Evolutionary conservation across 2,797 vertebrate genomes (phyloP).

Genomic region (Yasuhikotakia modesta): DNA sequence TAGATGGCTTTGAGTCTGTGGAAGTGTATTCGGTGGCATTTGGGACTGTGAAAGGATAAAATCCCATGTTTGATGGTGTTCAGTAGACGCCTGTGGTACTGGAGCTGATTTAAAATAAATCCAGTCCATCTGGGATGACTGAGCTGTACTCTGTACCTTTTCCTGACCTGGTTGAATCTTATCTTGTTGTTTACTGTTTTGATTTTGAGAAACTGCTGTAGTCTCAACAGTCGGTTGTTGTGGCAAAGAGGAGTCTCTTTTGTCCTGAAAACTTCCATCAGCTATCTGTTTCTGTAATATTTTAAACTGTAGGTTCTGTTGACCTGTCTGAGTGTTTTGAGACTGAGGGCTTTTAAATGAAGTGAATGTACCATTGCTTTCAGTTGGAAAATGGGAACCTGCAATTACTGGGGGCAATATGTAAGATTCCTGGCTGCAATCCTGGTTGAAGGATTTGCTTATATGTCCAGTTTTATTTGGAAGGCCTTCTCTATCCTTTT

Average conservation of each 20-base stretch:
- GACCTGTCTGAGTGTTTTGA: conserved; percentile 58
- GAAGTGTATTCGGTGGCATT: conserved; percentile 70
- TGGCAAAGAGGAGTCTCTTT: conserved; percentile 46
- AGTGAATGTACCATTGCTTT: conserved; percentile 66
- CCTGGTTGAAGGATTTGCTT: conserved; percentile 77
- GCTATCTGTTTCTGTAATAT: conserved; percentile 71
- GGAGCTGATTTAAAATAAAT: conserved; percentile 79
- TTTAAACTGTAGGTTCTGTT: conserved; percentile 74
- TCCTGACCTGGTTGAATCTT: conserved; percentile 57
- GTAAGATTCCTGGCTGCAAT: conserved; percentile 79
- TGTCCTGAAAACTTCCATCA: conserved; percentile 61
- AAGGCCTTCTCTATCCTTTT: conserved; percentile 72
- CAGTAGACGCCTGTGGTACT: conserved; percentile 65
- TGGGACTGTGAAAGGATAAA: conserved; percentile 75
- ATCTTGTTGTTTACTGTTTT: conserved; percentile 63
- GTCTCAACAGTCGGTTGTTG: conserved; percentile 55
- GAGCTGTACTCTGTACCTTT: conserved; percentile 68
- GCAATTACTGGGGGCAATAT: conserved; percentile 63
- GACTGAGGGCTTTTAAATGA: conserved; percentile 62
- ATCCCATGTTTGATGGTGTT: conserved; percentile 75
- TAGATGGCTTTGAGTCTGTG: conserved; percentile 75
- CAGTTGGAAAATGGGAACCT: conserved; percentile 65
- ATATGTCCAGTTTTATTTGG: conserved; percentile 74
- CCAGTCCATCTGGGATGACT: conserved; percentile 79
- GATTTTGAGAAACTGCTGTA: conserved; percentile 63